These are phyloP conservation scores for Nannoperca obscura DNA, from an alignment of 2,797 vertebrate species.

Conservation along the genomic window DNA sequence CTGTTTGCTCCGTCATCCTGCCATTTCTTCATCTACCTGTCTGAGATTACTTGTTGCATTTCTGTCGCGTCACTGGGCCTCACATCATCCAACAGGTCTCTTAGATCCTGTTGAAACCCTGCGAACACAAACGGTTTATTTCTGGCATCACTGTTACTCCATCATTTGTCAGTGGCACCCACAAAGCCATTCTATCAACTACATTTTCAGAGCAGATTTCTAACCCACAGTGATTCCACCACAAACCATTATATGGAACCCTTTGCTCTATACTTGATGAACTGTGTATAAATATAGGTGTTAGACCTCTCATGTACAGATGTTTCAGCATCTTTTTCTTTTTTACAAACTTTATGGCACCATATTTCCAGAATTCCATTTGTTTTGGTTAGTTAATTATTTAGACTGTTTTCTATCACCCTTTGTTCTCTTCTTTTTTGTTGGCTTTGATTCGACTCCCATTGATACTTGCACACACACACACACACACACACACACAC, in stretches of 20 bases:
- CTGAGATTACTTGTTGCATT: not conserved
- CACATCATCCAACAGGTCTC: not conserved
- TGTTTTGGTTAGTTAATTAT: not conserved
- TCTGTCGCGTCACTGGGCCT: not conserved
- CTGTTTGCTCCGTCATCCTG: not conserved
- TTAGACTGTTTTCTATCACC: not conserved
- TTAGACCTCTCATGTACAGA: not conserved
- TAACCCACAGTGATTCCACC: not conserved
- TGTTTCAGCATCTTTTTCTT: not conserved
- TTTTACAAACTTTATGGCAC: not conserved
- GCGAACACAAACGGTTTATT: not conserved
- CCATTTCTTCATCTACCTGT: not conserved
- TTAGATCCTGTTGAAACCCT: not conserved
- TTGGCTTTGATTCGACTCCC: slow-evolving; percentile 1
- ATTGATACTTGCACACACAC: not conserved
- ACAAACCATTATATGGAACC: not conserved
- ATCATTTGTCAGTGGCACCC: not conserved
- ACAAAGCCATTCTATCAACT: not conserved
- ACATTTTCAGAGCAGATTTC: not conserved
- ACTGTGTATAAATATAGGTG: not conserved
- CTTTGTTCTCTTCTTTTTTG: slow-evolving; percentile 11
- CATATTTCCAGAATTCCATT: not conserved
- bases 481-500: slow-evolving; percentile 2
- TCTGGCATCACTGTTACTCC: not conserved
- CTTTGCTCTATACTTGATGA: not conserved